Conservation (phyloP, 2,888 invertebrate genomes). For the Epistrophe grossulariae region DNA sequence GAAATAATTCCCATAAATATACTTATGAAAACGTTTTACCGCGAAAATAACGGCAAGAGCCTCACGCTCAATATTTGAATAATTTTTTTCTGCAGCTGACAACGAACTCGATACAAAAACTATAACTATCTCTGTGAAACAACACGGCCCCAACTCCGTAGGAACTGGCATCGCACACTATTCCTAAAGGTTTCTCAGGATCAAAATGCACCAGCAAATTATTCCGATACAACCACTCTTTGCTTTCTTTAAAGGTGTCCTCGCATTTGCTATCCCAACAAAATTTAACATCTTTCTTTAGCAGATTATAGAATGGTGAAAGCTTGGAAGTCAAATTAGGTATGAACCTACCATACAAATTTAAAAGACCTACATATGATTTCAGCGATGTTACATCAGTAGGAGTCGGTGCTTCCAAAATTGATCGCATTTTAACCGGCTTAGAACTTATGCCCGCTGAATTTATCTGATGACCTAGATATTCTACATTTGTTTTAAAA, state of each 20-base stretch:
- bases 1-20: not conserved
- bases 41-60: not conserved
- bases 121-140: no score
- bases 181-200: slow-evolving; percentile 4
- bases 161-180: not conserved
- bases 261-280: not conserved
- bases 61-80: not conserved
- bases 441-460: no score
- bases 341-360: not conserved
- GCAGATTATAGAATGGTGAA: not conserved
- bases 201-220: not conserved
- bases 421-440: no score
- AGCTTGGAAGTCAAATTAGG: not conserved
- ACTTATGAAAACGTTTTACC: not conserved
- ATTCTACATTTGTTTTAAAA: no score
- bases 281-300: not conserved
- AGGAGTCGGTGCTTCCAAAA: no score
- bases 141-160: no score
- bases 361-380: not conserved
- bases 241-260: not conserved
- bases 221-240: not conserved
- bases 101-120: no score
- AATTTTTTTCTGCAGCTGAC: not conserved
- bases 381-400: not conserved
- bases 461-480: no score